Evolutionary conservation across 2,113 vertebrate genomes (phyloP), one percentile per base, ranked within the genome.

Genomic region (Triplophysa rosa): DNA sequence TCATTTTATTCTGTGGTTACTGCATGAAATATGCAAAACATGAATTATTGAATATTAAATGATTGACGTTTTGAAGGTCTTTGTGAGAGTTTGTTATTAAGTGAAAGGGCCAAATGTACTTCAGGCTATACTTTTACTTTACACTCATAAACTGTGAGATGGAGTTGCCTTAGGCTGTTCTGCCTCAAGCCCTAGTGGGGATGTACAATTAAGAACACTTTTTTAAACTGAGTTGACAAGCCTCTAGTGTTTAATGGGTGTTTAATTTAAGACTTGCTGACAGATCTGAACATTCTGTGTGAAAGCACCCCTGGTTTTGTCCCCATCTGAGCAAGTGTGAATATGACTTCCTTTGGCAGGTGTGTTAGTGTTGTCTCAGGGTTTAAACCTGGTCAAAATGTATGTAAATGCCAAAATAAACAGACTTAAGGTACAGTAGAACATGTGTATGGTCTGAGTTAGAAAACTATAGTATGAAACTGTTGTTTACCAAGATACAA

Each of bases 181-280:
- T 63, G 17, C 10, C 59, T 63, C 47, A 75, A 16, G 12, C 33
- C 23, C 59, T 14, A 5, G 54, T 67, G 54, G 21, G 37, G 40
- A 70, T 59, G 21, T 11, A 33, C 72, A 70, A 52, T 76, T 56
- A 65, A 33, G 67, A 69, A 78, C 47, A 74, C 65, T 24, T 52
- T 42, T 19, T 78, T 72, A 78, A 78, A 6, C 1, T 21, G 40
- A 24, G 19, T 37, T 72, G 75, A 67, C 80, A 78, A 67, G 62
- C 40, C 33, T 72, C 61, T 47, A 40, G 42, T 40, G 52, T 49
- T 67, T n/a, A 21, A 72, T 23, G 67, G 37, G 47, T 17, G 42
- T 54, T 70, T 23, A 59, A 37, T 67, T 21, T 67, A 68, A 59
- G 24, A 79, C 9, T 52, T 54, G 40, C 67, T 62, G 40, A 78